phyloP scores from a whole-genome alignment of 2,888 invertebrate genomes.

The Thecophora atra region DNA sequence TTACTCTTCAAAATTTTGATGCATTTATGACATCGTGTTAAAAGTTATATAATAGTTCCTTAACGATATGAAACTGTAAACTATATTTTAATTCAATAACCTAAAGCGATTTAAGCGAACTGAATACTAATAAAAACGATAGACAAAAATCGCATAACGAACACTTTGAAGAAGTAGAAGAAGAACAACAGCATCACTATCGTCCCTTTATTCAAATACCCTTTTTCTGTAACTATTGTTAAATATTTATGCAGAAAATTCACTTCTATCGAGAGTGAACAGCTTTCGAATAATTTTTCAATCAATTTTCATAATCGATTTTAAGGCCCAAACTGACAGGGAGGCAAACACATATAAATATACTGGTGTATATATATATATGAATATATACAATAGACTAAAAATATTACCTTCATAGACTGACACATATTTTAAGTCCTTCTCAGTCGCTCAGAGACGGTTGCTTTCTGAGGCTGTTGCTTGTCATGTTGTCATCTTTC shows the following conservation, averaged over 20 bases:
- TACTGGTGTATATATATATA: constrained; percentile 27
- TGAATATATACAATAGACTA: not conserved
- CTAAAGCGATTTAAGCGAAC: constrained; percentile 9
- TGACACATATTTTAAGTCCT: not conserved
- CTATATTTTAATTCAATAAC: constrained; percentile 32
- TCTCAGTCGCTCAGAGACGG: not conserved
- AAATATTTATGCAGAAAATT: constrained; percentile 39
- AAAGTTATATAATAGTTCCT: no score
- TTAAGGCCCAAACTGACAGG: constrained; percentile 22
- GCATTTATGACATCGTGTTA: no score
- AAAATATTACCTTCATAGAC: constrained; percentile 10
- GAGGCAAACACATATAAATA: not conserved
- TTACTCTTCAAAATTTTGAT: no score
- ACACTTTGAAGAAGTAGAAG: not conserved
- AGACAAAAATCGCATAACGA: not conserved
- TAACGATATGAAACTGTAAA: constrained; percentile 13
- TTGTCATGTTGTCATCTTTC: constrained; percentile 31
- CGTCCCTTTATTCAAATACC: no score
- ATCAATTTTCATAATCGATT: constrained; percentile 43
- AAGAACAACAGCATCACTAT: not conserved
- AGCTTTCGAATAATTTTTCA: constrained; percentile 34
- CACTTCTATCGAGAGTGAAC: constrained; percentile 27
- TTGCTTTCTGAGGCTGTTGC: constrained; percentile 13
- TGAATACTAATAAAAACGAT: not conserved
- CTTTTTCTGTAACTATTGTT: constrained; percentile 20